Conservation (phyloP, 2,888 invertebrate species). For the Tinea semifulvella region DNA sequence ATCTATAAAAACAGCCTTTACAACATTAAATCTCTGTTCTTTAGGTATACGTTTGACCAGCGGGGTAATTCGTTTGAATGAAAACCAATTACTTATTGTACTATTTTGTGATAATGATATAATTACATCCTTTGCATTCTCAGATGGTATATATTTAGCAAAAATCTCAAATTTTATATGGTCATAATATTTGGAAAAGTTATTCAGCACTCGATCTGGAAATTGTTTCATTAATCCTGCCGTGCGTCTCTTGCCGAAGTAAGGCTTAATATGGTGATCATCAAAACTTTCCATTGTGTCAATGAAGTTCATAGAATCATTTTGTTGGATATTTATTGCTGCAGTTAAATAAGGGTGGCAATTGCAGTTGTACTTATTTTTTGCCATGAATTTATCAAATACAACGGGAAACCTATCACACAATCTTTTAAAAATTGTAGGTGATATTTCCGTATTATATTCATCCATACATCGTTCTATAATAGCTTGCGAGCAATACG, state of each 20-base stretch:
- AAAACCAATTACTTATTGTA: conserved; percentile 21
- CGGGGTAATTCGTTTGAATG: conserved; percentile 27
- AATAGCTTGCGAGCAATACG: conserved; percentile 33
- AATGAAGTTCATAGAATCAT: conserved; percentile 19
- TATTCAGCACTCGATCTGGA: conserved; percentile 28
- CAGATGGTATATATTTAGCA: conserved; percentile 31
- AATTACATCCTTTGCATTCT: conserved; percentile 35
- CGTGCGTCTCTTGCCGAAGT: conserved; percentile 31
- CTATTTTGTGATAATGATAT: conserved; percentile 22
- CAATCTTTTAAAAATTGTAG: conserved; percentile 29
- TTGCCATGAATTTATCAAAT: conserved; percentile 23
- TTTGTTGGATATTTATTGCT: neutral
- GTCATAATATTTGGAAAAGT: conserved; percentile 30
- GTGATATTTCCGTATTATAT: conserved; percentile 20
- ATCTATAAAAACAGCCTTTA: conserved; percentile 35
- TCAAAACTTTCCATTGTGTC: conserved; percentile 26
- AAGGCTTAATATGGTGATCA: conserved; percentile 18
- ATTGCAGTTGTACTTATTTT: neutral
- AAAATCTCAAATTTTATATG: conserved; percentile 35
- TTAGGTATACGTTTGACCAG: conserved; percentile 33
- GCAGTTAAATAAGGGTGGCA: neutral
- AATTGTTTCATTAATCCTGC: conserved; percentile 32
- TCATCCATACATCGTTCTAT: conserved; percentile 31
- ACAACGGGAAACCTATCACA: conserved; percentile 27
- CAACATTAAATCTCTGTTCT: conserved; percentile 34